Percentiles rank a stretch among this genome's conserved stretches.
Evolutionary conservation across 2,797 vertebrate species (phyloP).

Genomic region (Phoeniculus purpureus): DNA sequence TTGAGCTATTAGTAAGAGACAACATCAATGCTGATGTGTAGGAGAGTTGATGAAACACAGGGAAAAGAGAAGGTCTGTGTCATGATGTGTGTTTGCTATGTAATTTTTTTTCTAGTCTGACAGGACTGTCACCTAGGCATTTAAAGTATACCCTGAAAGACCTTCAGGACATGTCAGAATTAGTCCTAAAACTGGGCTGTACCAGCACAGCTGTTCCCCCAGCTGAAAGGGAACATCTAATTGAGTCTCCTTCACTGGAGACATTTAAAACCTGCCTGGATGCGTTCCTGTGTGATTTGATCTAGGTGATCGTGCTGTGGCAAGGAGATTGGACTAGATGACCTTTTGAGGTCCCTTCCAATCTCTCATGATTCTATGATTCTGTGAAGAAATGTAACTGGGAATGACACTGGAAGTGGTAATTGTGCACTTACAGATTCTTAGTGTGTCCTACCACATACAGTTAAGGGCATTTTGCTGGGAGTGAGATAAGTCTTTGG

Average conservation of each 20-base stretch:
- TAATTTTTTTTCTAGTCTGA: slow-evolving; percentile 14
- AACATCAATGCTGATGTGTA: neutral
- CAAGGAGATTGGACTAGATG: too few species aligned
- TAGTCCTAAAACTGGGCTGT: neutral
- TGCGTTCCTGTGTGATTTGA: too few species aligned
- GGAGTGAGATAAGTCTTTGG: slow-evolving; percentile 14
- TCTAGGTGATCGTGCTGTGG: too few species aligned
- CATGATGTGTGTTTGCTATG: neutral
- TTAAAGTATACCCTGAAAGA: neutral
- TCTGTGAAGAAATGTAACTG: neutral
- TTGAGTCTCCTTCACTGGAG: neutral
- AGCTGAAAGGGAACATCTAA: neutral
- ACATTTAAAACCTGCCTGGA: too few species aligned
- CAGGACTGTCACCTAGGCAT: slow-evolving; percentile 22
- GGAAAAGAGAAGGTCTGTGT: neutral
- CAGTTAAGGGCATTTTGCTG: slow-evolving; percentile 37
- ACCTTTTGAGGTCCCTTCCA: too few species aligned
- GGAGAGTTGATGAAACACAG: neutral
- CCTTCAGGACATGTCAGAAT: neutral
- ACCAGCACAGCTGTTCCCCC: neutral
- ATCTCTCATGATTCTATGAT: too few species aligned
- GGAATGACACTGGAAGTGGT: neutral
- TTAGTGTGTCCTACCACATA: slow-evolving; percentile 30
- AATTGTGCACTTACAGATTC: neutral
- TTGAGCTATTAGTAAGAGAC: neutral